A percentile compares a stretch with the other conserved stretches of the same genome.
These are phyloP conservation scores for Nixonia krombeini DNA, from an alignment of 1,140 invertebrate species.

Conservation along the genomic window DNA sequence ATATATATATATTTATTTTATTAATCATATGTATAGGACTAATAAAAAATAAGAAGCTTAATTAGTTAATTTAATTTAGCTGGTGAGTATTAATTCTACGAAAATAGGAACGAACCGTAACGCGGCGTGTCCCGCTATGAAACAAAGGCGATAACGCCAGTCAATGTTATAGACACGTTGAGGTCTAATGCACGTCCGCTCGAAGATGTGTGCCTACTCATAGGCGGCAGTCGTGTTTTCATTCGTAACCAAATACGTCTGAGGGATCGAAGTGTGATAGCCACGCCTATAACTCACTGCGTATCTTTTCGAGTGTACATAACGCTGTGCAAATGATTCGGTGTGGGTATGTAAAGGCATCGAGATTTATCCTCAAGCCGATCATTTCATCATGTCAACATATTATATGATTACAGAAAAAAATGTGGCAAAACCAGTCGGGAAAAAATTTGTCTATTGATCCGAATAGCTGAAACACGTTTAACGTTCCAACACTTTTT, in stretches of 20 bases:
- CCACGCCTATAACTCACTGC: constrained; percentile 57
- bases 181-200: background rate
- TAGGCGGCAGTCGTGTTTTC: constrained; percentile 38
- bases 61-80: no score
- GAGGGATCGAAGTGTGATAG: constrained; percentile 40
- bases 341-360: constrained; percentile 20
- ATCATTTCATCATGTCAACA: constrained; percentile 30
- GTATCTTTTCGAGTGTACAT: constrained; percentile 5
- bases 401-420: constrained; percentile 26
- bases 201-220: constrained; percentile 20
- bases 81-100: no score
- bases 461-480: no score
- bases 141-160: no score
- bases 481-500: no score
- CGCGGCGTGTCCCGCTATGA: no score
- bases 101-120: no score
- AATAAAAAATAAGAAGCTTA: no score
- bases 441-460: no score
- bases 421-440: constrained; percentile 34
- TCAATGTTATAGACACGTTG: no score
- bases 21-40: no score
- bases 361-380: constrained; percentile 11
- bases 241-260: constrained; percentile 65
- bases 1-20: no score
- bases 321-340: constrained; percentile 18